phyloP scores from a whole-genome alignment of 2,888 invertebrate genomes.

The Phengaris alcon region DNA sequence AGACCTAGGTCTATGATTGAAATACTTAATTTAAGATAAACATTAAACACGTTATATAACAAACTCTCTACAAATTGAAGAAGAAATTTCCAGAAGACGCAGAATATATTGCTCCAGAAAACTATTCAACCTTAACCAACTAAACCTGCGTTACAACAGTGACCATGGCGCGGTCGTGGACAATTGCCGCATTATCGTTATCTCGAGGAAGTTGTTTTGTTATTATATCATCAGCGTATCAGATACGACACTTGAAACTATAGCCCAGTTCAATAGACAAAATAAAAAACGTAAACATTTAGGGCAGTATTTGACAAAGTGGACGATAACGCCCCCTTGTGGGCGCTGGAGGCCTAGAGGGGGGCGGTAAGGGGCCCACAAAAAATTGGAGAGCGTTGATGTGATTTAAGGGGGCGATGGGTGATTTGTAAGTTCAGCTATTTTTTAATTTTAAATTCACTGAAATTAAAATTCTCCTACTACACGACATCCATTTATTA shows the following conservation, averaged over 20 bases:
- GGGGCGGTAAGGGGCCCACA: too few species aligned
- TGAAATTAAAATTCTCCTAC: too few species aligned
- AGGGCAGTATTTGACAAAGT: too few species aligned
- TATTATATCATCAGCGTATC: conserved; percentile 20
- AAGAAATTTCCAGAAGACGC: neutral
- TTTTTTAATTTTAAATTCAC: too few species aligned
- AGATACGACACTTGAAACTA: neutral
- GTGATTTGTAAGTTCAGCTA: too few species aligned
- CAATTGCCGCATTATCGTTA: conserved; percentile 19
- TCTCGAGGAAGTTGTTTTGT: conserved; percentile 13
- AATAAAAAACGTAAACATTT: neutral
- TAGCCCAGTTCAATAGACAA: neutral
- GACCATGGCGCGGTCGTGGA: conserved; percentile 12
- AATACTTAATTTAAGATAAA: neutral
- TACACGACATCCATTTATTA: too few species aligned
- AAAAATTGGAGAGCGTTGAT: too few species aligned
- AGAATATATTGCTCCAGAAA: neutral
- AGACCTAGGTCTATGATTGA: too few species aligned
- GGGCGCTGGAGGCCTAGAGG: too few species aligned
- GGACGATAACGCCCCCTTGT: too few species aligned
- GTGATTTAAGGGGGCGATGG: too few species aligned
- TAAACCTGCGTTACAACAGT: conserved; percentile 36
- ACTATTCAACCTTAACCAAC: neutral
- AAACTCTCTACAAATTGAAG: neutral
- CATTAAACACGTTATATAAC: neutral